Evolutionary conservation across 2,113 vertebrate genomes (phyloP).

Genomic region (Rhynchomys soricoides): DNA sequence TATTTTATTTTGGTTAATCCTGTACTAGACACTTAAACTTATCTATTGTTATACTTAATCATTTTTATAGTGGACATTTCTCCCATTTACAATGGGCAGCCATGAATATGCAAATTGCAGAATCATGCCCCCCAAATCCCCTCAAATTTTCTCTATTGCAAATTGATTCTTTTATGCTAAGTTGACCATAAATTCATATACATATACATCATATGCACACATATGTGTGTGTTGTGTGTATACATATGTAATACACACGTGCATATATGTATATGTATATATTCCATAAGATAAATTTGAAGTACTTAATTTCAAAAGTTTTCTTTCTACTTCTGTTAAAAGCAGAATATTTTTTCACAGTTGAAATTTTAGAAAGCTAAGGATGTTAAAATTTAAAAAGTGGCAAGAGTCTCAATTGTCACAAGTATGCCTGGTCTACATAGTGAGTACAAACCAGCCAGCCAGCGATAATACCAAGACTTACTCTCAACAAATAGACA

Average conservation of each 20-base stretch:
- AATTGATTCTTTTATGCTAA: neutral
- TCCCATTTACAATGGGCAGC: neutral
- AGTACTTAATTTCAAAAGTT: constrained; percentile 19
- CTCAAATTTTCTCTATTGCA: neutral
- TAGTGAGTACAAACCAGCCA: too few relatives aligned
- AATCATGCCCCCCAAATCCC: neutral
- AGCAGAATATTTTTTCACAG: neutral
- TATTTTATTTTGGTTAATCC: neutral
- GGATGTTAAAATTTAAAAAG: neutral
- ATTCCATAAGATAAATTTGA: constrained; percentile 47
- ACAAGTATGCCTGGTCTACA: neutral
- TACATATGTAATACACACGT: too few relatives aligned
- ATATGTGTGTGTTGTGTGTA: too few relatives aligned
- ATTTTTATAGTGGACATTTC: neutral
- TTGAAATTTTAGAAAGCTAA: constrained; percentile 12
- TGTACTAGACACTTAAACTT: neutral
- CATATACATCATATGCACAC: too few relatives aligned
- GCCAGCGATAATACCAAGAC: neutral
- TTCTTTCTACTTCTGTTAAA: neutral
- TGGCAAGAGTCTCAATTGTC: neutral
- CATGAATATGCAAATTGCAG: neutral
- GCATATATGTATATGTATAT: neutral
- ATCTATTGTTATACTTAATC: neutral
- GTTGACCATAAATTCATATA: neutral
- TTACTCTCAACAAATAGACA: neutral